Base-by-base conservation (phyloP, 92 coral and sea anemone species). In the Epizoanthus ramosus region DNA sequence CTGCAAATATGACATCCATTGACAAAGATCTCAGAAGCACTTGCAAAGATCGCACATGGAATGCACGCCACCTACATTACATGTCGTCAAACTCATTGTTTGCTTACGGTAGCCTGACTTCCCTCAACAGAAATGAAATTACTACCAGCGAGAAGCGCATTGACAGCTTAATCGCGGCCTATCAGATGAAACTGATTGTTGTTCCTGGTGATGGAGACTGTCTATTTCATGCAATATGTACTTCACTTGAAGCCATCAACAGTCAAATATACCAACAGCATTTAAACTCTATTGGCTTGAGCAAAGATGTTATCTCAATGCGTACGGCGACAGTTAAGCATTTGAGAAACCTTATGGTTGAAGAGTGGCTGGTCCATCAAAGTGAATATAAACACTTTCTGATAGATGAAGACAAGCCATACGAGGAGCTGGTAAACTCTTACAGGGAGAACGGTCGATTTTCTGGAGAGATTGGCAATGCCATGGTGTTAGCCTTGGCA, bases 381-480 rank as follows among this genome's bases (percentile, higher is more conserved):
- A n/a, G 24, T 60, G 65, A 16, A 18, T 60, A 60, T 60, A 23
- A 60, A 60, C 19, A 60, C 65, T 60, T 60, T 60, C 65, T 60
- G 19, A 16, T 60, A 23, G 65, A 60, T n/a, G 23, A 23, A 19
- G 65, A 60, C 24, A 60, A 19, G 23, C 65, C 65, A n/a, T 60
- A 60, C 23, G 65, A 60, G 9, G 65, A 60, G 22, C 23, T 60
- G 23, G 65, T 23, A 60, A 60, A 60, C 65, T 60, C 65, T 18
- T 60, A 18, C 65, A 60, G 65, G 23, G 65, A 60, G 65, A 60
- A 60, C 23, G 65, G 65, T 60, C 65, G 65, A 6, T 60, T 60
- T 60, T 60, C 65, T 1, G 65, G 65, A 18, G 65, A 60, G 9
- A 60, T 60, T 6, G 65, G 65, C 65, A 60, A 60, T 60, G 65